Evolutionary conservation across 2,797 vertebrate species (phyloP), one percentile per base, ranked within the genome.

Genomic region (Furcifer pardalis): DNA sequence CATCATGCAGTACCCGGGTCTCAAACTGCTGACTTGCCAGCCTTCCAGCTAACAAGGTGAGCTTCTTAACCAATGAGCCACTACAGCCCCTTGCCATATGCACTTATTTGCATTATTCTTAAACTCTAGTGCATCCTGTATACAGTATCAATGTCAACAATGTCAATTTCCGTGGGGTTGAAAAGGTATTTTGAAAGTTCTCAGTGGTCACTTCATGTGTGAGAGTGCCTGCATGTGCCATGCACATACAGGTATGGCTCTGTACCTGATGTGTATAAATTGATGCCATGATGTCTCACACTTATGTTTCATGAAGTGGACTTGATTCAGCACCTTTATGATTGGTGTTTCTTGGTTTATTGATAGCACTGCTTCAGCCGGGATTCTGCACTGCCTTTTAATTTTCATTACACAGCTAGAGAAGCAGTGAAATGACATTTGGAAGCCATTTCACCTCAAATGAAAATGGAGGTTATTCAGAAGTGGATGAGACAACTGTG

Each of bases 371-470:
- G 27, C 83, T 77, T 87, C 90, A 79, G 79, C 23, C 63, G 83
- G 82, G 88, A 87, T 89, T 80, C 88, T 66, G 27, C 9, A 83
- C 46, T 84, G 79, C 89, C 87, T 91, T 91, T 91, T 81, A 83
- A 80, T 87, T 92, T 91, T 90, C 87, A 91, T 90, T 91, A 85
- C 75, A 44, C 65, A 84, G 56, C 72, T 66, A 90, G 87, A 77
- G 71, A 83, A 94, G 87, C 84, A 92, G 87, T 91, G 88, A 92
- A 93, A 90, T 74, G 88, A 30, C 85, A 91, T 91, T 93, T 92
- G 90, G 88, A 94, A 91, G 77, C 60, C 75, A 89, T 94, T 92
- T 88, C 17, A 13, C 35, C 79, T 89, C 52, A 79, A 76, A 89
- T 90, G 89, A 88, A 89, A 90, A 80, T 6, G 80, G 78, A 88